phyloP scores from a whole-genome alignment of 2,113 vertebrate species.

The Clarias macrocephalus region DNA sequence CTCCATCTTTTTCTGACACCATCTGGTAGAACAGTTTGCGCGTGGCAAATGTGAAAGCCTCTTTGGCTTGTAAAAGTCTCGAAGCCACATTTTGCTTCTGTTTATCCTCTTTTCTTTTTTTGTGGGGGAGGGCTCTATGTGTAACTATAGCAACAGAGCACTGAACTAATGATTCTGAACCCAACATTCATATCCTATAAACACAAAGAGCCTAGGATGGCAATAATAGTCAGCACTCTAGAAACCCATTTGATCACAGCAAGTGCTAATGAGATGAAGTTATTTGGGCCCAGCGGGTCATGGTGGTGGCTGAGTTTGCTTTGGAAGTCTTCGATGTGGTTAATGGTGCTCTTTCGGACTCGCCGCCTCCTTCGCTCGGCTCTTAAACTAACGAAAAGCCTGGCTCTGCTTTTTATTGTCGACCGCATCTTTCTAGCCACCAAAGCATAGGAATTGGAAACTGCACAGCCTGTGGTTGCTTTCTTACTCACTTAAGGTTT shows the following conservation, averaged over 20 bases:
- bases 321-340: slow-evolving; percentile 47
- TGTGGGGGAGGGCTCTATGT: neutral
- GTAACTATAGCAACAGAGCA: slow-evolving; percentile 44
- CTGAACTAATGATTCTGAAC: slow-evolving; percentile 37
- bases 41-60: neutral
- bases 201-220: neutral
- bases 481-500: slow-evolving; percentile 39
- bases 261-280: slow-evolving; percentile 26
- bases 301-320: slow-evolving; percentile 41
- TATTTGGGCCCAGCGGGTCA: slow-evolving; percentile 31
- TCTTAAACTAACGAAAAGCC: slow-evolving; percentile 55
- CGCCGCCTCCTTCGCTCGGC: slow-evolving; percentile 21
- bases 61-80: slow-evolving; percentile 18
- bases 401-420: slow-evolving; percentile 30
- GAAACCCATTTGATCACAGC: slow-evolving; percentile 13
- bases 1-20: slow-evolving; percentile 8
- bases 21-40: slow-evolving; percentile 31
- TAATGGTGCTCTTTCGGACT: slow-evolving; percentile 27
- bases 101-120: slow-evolving; percentile 16
- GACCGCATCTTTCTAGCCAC: slow-evolving; percentile 44
- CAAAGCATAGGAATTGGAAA: slow-evolving; percentile 27
- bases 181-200: slow-evolving; percentile 23
- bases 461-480: slow-evolving; percentile 36
- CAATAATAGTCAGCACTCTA: slow-evolving; percentile 19
- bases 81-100: slow-evolving; percentile 29